Evolutionary conservation across 2,888 invertebrate species (phyloP).

Genomic region (Xanthostigma xanthostigma): DNA sequence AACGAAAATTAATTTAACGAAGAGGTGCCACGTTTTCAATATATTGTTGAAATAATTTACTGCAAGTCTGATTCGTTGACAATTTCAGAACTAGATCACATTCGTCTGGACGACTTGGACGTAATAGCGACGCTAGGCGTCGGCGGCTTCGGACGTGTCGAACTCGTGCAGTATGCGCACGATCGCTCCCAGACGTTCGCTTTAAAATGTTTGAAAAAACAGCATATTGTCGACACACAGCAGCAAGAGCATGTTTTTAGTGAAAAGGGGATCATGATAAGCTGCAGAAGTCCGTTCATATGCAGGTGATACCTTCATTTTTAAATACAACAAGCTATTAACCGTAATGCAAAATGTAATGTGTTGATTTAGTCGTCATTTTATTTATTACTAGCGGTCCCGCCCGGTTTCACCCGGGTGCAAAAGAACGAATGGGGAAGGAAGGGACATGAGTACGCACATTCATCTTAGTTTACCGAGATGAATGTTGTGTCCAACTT

Average conservation of each 20-base stretch:
- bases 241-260: slow-evolving; percentile 59
- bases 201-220: slow-evolving; percentile 55
- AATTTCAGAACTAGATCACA: slow-evolving; percentile 27
- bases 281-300: slow-evolving; percentile 55
- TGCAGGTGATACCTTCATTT: slow-evolving; percentile 36
- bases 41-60: background rate
- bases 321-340: background rate
- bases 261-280: slow-evolving; percentile 52
- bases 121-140: slow-evolving; percentile 50
- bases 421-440: no score
- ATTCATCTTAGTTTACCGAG: no score
- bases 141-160: slow-evolving; percentile 60
- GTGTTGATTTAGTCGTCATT: no score
- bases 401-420: no score
- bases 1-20: no score
- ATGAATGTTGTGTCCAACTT: no score
- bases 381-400: no score
- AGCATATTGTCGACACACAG: slow-evolving; percentile 55
- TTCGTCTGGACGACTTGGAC: slow-evolving; percentile 40
- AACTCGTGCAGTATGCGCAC: slow-evolving; percentile 35
- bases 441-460: no score
- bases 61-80: background rate
- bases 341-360: no score
- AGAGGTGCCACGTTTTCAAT: background rate
- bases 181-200: slow-evolving; percentile 40